phyloP scores from a whole-genome alignment of 1,140 invertebrate genomes.

The Caenorhabditis brenneri region DNA sequence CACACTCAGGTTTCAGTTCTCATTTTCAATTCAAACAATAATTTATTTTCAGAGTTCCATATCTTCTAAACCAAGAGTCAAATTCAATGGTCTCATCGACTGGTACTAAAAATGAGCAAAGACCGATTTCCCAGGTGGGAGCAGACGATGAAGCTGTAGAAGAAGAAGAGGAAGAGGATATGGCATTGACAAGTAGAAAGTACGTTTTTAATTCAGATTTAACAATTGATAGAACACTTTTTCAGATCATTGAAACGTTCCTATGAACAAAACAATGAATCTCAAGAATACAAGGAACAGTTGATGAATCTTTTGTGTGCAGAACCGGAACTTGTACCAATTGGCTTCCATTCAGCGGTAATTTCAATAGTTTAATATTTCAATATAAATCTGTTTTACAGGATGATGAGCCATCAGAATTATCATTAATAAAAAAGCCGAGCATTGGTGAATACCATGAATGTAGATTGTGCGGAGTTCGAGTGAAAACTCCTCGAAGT shows the following conservation, averaged over 20 bases:
- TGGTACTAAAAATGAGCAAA: not conserved
- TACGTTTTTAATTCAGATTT: not conserved
- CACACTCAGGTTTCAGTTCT: no score
- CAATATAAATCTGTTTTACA: not conserved
- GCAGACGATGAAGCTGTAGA: not conserved
- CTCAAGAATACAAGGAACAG: not conserved
- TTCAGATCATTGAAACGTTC: not conserved
- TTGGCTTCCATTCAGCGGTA: not conserved
- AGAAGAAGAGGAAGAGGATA: conserved; percentile 18
- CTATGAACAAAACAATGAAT: not conserved
- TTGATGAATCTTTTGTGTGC: not conserved
- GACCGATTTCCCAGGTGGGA: not conserved
- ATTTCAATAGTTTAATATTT: no score
- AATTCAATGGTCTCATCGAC: not conserved
- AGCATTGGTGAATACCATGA: conserved; percentile 1
- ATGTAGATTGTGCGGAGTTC: conserved; percentile 21
- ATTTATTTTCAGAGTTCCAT: not conserved
- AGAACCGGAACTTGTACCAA: conserved; percentile 7
- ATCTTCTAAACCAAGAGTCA: not conserved
- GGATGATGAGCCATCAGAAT: not conserved
- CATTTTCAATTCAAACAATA: not conserved
- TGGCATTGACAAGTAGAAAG: not conserved
- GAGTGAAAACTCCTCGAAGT: conserved; percentile 45
- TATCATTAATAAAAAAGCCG: not conserved
- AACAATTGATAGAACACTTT: not conserved